These are phyloP conservation scores for Ammodytes dubius DNA, from an alignment of 2,113 vertebrate genomes.

Conservation along the genomic window DNA sequence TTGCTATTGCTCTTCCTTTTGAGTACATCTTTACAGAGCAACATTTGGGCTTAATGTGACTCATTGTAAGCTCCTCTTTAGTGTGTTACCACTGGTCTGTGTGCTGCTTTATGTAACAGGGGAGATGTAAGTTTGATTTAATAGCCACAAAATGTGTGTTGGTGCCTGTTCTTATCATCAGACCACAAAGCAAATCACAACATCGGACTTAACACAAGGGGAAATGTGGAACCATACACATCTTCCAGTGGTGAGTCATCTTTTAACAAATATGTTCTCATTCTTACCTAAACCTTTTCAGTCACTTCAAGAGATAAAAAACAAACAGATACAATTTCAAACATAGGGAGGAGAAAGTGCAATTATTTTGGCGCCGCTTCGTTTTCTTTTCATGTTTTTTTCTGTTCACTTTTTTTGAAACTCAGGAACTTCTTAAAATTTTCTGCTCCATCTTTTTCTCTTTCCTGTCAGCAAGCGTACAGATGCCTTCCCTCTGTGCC, in stretches of 20 bases:
- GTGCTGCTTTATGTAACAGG: constrained; percentile 29
- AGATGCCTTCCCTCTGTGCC: constrained; percentile 76
- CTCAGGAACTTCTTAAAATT: constrained; percentile 66
- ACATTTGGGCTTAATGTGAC: background rate
- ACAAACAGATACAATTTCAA: constrained; percentile 78
- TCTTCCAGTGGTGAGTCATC: constrained; percentile 69
- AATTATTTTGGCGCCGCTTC: constrained; percentile 86
- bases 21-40: background rate
- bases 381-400: constrained; percentile 65
- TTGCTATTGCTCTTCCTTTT: constrained; percentile 3
- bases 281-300: constrained; percentile 59
- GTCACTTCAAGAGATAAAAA: constrained; percentile 60
- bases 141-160: constrained; percentile 21
- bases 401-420: constrained; percentile 38
- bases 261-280: constrained; percentile 69
- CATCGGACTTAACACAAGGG: constrained; percentile 48
- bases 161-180: constrained; percentile 14
- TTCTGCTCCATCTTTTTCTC: constrained; percentile 69
- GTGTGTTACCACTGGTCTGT: background rate
- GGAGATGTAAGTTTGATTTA: constrained; percentile 11
- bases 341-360: constrained; percentile 86
- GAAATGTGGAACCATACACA: constrained; percentile 39
- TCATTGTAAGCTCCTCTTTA: background rate
- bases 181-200: constrained; percentile 19
- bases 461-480: constrained; percentile 72